These are phyloP conservation scores for Perdix hodgsoniae DNA, from an alignment of 2,797 vertebrate species.

Conservation along the genomic window DNA sequence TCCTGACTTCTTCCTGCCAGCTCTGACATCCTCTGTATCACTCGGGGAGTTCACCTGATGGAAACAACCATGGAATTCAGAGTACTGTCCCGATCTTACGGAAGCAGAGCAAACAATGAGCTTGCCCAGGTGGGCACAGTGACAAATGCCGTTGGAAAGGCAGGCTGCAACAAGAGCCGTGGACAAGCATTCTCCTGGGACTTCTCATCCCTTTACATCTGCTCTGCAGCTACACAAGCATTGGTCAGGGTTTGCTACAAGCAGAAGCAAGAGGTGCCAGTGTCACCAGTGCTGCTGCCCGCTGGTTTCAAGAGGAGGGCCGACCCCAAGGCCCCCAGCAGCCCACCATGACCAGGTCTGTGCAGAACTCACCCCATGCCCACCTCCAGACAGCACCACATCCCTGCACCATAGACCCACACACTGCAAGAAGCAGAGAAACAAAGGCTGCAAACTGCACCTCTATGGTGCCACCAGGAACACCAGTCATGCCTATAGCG, in stretches of 20 bases:
- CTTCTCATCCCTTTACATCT: background rate
- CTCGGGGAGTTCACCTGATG: background rate
- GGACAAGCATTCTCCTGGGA: background rate
- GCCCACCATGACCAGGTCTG: background rate
- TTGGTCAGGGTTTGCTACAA: background rate
- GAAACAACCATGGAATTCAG: accelerated
- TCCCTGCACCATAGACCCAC: background rate
- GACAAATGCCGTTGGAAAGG: background rate
- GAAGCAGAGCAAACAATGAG: background rate
- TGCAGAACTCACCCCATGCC: background rate
- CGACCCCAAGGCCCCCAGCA: background rate
- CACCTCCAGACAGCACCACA: background rate
- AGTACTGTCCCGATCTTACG: background rate
- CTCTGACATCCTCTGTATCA: background rate
- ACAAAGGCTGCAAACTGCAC: constrained; percentile 8
- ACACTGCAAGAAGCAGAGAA: background rate
- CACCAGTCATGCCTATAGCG: constrained; percentile 57
- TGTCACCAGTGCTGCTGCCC: background rate
- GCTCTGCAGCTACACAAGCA: background rate
- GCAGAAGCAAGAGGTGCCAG: background rate
- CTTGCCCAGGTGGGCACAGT: background rate
- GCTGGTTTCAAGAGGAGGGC: background rate
- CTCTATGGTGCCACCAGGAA: constrained; percentile 45
- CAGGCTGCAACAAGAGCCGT: background rate
- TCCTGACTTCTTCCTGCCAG: background rate